Evolutionary conservation across 2,888 invertebrate genomes (phyloP).

Genomic region (Nesidiocoris tenuis): DNA sequence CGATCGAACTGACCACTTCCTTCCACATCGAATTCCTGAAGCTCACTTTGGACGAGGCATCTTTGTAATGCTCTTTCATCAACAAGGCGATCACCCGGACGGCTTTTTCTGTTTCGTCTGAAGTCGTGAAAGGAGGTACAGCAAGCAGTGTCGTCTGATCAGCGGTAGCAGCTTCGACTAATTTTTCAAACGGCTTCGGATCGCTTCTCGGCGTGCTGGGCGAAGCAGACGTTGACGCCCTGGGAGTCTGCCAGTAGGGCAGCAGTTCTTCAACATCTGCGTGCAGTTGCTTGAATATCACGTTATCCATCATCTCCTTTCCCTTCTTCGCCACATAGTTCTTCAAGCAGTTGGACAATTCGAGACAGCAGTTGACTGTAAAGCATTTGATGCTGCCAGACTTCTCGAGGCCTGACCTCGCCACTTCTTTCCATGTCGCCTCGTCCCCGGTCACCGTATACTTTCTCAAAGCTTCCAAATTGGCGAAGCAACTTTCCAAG

Average conservation of each 20-base stretch:
- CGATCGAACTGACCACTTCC: slow-evolving; percentile 1
- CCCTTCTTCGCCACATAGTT: slow-evolving; percentile 40
- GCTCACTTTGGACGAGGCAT: slow-evolving; percentile 3
- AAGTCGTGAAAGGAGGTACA: background rate
- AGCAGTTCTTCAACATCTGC: slow-evolving; percentile 40
- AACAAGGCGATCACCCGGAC: background rate
- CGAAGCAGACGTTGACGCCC: background rate
- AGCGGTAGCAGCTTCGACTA: background rate
- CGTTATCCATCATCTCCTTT: slow-evolving; percentile 37
- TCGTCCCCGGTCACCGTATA: slow-evolving; percentile 28
- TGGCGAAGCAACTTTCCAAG: slow-evolving; percentile 36
- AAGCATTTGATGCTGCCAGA: slow-evolving; percentile 33
- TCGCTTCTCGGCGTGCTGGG: background rate
- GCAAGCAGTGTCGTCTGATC: background rate
- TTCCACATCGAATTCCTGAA: slow-evolving; percentile 28
- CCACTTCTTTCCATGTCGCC: slow-evolving; percentile 43
- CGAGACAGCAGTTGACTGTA: slow-evolving; percentile 43
- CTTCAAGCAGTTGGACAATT: slow-evolving; percentile 42
- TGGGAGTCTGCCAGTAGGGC: slow-evolving; percentile 13
- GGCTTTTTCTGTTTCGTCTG: background rate
- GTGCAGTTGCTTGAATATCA: slow-evolving; percentile 35
- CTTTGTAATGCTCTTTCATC: slow-evolving; percentile 11
- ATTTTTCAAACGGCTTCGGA: slow-evolving; percentile 4
- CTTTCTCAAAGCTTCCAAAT: slow-evolving; percentile 30
- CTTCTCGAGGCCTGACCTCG: slow-evolving; percentile 29